phyloP scores from a whole-genome alignment of 1,140 invertebrate species.

The Mizuhopecten yessoensis region DNA sequence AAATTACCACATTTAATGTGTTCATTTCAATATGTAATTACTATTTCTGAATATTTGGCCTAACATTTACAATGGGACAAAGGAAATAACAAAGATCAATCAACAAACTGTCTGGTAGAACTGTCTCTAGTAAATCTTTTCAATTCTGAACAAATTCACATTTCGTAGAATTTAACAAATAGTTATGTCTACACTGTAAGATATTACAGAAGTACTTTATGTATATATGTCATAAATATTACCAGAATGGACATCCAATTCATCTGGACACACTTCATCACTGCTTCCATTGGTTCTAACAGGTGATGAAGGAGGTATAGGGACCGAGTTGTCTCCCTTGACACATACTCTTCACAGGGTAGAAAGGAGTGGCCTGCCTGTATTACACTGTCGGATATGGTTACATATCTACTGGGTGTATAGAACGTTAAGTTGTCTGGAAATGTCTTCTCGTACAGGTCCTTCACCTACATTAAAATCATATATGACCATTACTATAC shows the following conservation, averaged over 20 bases:
- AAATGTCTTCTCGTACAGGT: conserved; percentile 87
- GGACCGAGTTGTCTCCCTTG: conserved; percentile 46
- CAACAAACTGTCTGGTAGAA: too few relatives aligned
- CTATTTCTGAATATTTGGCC: too few relatives aligned
- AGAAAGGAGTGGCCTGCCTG: conserved; percentile 83
- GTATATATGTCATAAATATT: conserved; percentile 78
- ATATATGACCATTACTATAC: background rate
- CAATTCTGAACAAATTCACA: too few relatives aligned
- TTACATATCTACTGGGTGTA: conserved; percentile 65
- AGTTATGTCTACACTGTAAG: too few relatives aligned
- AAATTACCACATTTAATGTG: background rate
- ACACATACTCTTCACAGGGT: conserved; percentile 63
- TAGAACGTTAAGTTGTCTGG: conserved; percentile 72
- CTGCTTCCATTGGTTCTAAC: conserved; percentile 87
- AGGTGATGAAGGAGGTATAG: conserved; percentile 76
- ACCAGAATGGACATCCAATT: conserved; percentile 96
- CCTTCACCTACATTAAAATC: conserved; percentile 83
- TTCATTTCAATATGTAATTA: too few relatives aligned
- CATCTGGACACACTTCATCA: conserved; percentile 93
- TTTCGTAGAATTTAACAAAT: too few relatives aligned
- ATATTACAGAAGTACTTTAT: too few relatives aligned
- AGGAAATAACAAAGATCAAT: too few relatives aligned
- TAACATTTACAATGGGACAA: too few relatives aligned
- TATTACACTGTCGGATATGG: conserved; percentile 68
- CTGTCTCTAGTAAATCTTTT: too few relatives aligned